phyloP scores from a whole-genome alignment of 2,888 invertebrate genomes.

The Branchipolynoe longqiensis region DNA sequence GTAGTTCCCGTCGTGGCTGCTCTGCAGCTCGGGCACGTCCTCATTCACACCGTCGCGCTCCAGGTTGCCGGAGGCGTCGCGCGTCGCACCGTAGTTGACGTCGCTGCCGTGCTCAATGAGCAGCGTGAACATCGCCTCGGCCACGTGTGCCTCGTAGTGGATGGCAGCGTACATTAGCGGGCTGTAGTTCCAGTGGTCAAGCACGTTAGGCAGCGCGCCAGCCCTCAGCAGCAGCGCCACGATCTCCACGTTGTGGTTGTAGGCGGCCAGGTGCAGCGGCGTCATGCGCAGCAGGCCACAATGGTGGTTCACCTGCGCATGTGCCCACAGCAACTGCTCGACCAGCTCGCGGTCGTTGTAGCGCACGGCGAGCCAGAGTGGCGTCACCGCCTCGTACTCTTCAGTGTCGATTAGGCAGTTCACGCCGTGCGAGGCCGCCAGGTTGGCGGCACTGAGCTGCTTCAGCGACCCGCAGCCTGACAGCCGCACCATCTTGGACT shows the following conservation, averaged over 20 bases:
- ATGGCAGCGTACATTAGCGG: slow-evolving; percentile 89
- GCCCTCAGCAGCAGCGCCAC: slow-evolving; percentile 83
- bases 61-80: slow-evolving; percentile 27
- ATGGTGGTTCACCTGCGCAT: slow-evolving; percentile 59
- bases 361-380: slow-evolving; percentile 61
- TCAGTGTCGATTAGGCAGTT: slow-evolving; percentile 57
- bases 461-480: background rate
- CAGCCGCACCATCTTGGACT: slow-evolving; percentile 43
- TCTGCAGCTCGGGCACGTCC: slow-evolving; percentile 56
- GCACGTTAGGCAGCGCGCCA: slow-evolving; percentile 87
- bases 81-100: slow-evolving; percentile 63
- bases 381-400: slow-evolving; percentile 57
- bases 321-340: slow-evolving; percentile 25
- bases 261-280: slow-evolving; percentile 63
- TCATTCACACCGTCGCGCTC: slow-evolving; percentile 26
- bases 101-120: slow-evolving; percentile 61
- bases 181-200: slow-evolving; percentile 89
- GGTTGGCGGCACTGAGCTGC: background rate
- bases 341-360: slow-evolving; percentile 55
- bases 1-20: slow-evolving; percentile 43
- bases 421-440: slow-evolving; percentile 39
- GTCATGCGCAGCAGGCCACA: slow-evolving; percentile 61
- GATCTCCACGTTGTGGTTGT: slow-evolving; percentile 59
- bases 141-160: slow-evolving; percentile 58
- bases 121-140: slow-evolving; percentile 51